Evolutionary conservation across 2,888 invertebrate species (phyloP), one percentile per base, ranked within the genome.

Genomic region (Lomographa bimaculata): DNA sequence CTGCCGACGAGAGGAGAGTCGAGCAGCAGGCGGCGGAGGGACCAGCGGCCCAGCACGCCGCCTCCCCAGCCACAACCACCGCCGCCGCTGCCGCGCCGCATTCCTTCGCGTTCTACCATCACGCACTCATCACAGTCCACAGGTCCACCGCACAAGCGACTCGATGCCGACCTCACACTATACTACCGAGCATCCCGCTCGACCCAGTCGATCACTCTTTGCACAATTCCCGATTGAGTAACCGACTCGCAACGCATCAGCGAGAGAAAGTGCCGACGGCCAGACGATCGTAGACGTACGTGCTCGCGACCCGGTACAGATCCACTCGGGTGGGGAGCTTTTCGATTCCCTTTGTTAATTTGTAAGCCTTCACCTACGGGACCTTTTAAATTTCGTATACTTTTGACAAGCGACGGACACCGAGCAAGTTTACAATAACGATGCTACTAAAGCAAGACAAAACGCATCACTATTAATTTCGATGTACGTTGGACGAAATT

Each of bases 1-100:
- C 93, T 87, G 18, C 93, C 93, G 37, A 94, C 90, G 8, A 94
- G 85, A 1, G 94, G 94, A 71, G 93, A 93, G 56, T 94, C 92
- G 42, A 94, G 92, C 40, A 94, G 89, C 48, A 94, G 81, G 46
- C 93, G 90, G 26, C 94, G 90, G 20, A 94, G 76, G 8, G 94
- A 94, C 90, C 93, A 93, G 59, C 94, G 84, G 48, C 89, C 84
- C 32, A 87, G 71, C 51, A 85, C 70, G 39, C 87, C 89, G 45
- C 86, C 83, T 51, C 87, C 84, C 79, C 89, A 85, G 64, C 84
- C 76, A 50, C 85, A 83, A 50, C 84, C 81, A 25, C 78, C 74
- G 46, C 77, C 72, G 40, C 78, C 75, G 63, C 84, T 73, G 49
- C 85, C 84, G 43, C 86, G 82, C 50, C 86, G 64, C 78, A 79